phyloP scores from a whole-genome alignment of 2,113 vertebrate species.

The Pelvicachromis taeniatus region DNA sequence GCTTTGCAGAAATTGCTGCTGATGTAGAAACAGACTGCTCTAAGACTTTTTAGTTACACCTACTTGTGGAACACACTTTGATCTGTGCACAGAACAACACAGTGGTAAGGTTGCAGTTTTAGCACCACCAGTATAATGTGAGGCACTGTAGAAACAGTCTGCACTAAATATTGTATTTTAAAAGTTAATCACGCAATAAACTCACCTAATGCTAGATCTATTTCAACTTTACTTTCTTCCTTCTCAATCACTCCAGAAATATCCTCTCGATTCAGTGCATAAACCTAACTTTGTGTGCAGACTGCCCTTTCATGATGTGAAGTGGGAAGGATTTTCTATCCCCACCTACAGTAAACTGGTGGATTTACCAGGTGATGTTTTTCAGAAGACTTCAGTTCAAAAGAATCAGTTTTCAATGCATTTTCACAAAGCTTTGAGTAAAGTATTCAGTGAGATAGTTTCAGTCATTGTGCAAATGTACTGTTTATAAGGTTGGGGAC shows the following conservation, averaged over 20 bases:
- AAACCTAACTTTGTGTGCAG: background rate
- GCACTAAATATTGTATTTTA: background rate
- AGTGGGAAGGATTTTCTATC: background rate
- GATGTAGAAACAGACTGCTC: background rate
- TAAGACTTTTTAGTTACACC: background rate
- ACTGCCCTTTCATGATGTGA: background rate
- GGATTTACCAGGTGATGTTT: background rate
- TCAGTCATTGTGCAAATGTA: too few relatives aligned
- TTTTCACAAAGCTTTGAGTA: background rate
- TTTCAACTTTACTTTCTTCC: background rate
- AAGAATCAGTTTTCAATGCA: background rate
- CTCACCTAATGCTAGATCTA: background rate
- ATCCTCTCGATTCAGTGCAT: background rate
- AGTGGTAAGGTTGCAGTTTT: background rate
- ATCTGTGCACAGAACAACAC: background rate
- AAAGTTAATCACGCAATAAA: background rate
- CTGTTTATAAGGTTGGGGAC: too few relatives aligned
- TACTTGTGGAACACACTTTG: background rate
- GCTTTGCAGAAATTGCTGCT: background rate
- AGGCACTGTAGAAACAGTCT: background rate
- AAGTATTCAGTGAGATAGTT: background rate
- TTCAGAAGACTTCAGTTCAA: background rate
- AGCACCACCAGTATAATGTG: constrained; percentile 2
- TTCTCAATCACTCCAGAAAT: background rate
- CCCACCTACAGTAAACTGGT: background rate